Conservation (phyloP, 2,797 vertebrate species). For the Spea hammondii region DNA sequence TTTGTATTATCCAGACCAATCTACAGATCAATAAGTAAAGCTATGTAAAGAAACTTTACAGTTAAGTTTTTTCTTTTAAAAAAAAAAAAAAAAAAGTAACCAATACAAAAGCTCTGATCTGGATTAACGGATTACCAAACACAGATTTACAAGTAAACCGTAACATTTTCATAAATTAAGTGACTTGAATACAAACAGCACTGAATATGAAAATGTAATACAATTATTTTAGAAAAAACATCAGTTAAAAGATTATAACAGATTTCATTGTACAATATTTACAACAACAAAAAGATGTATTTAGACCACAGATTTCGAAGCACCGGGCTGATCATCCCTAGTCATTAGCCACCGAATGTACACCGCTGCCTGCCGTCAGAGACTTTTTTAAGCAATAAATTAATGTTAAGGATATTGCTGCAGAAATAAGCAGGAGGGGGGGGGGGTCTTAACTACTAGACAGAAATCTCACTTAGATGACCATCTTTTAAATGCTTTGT, state of each 20-base stretch:
- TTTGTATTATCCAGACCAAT: constrained; percentile 43
- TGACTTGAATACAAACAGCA: background rate
- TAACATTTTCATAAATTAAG: background rate
- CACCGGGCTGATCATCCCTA: background rate
- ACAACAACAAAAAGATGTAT: background rate
- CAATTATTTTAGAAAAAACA: background rate
- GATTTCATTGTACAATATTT: background rate
- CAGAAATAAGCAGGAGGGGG: too few relatives aligned
- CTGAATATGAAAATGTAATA: constrained; percentile 2
- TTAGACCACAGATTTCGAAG: background rate
- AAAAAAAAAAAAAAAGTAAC: constrained; percentile 15
- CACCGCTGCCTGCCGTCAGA: too few relatives aligned
- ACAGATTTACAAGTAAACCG: background rate
- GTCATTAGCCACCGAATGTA: background rate
- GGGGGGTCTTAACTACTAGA: too few relatives aligned
- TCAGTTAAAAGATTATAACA: background rate
- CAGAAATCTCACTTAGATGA: too few relatives aligned
- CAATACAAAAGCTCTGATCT: background rate
- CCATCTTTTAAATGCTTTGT: too few relatives aligned
- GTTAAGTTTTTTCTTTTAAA: constrained; percentile 5
- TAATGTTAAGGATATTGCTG: too few relatives aligned
- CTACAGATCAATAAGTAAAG: background rate
- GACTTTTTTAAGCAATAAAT: too few relatives aligned
- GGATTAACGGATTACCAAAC: background rate
- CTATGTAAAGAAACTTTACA: background rate